Evolutionary conservation across 1,140 invertebrate species (phyloP).

Genomic region (Atopsyche davidsoni): DNA sequence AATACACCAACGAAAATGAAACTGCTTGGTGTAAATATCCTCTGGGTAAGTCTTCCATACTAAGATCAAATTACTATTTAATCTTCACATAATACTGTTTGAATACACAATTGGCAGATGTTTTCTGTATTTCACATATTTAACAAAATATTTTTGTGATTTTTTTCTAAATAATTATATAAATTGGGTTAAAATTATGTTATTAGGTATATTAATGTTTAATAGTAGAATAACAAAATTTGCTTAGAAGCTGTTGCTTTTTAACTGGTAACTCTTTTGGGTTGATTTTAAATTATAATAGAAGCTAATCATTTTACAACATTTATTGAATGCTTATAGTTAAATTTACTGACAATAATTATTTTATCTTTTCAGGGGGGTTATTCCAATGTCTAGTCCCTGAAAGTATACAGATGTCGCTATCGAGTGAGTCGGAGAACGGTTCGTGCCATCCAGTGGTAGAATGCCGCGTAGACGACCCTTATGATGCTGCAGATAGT

Average conservation of each 20-base stretch:
- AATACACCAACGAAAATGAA: slow-evolving; percentile 29
- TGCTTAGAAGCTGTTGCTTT: too few relatives aligned
- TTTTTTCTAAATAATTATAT: too few relatives aligned
- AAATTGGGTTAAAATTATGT: too few relatives aligned
- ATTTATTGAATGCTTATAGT: background rate
- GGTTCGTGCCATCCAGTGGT: slow-evolving; percentile 53
- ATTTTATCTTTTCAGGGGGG: slow-evolving; percentile 38
- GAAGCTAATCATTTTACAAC: background rate
- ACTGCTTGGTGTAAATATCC: slow-evolving; percentile 54
- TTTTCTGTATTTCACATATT: too few relatives aligned
- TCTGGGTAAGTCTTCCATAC: slow-evolving; percentile 40
- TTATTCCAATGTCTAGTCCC: slow-evolving; percentile 54
- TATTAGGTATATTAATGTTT: too few relatives aligned
- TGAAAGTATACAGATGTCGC: slow-evolving; percentile 33
- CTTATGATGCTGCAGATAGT: slow-evolving; percentile 57
- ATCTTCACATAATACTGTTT: too few relatives aligned
- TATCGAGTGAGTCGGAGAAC: slow-evolving; percentile 34
- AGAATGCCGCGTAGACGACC: slow-evolving; percentile 60
- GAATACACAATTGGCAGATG: too few relatives aligned
- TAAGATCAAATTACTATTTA: too few relatives aligned
- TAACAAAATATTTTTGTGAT: too few relatives aligned
- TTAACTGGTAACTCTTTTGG: too few relatives aligned
- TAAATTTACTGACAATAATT: background rate
- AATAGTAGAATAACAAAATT: too few relatives aligned
- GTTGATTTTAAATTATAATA: too few relatives aligned